Base-by-base conservation (phyloP, 1,140 invertebrate genomes). In the Ostrea edulis region DNA sequence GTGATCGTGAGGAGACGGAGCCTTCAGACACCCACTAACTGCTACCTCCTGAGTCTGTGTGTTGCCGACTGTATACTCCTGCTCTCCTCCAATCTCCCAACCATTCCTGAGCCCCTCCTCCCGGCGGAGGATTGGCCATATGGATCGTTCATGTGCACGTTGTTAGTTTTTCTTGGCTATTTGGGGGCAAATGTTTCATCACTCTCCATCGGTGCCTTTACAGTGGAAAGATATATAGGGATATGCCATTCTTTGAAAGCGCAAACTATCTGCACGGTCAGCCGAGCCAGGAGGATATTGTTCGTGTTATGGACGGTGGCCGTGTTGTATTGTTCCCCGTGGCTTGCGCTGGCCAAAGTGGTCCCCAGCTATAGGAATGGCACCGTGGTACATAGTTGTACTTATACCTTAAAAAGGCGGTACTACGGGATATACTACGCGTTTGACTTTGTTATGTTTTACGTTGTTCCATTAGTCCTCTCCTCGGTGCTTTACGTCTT, bases 191-290 rank as follows among this genome's bases (percentile, higher is more conserved):
- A 97, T 93, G 98, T 98, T 0, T 98, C 98, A 0, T 97, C 99
- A 0, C 95, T 99, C 62, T 98, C 97, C 14, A 98, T 98, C 77
- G 97, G 97, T 0, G 97, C 97, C 0, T 99, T 99, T 94, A 99
- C 98, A 0, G 96, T 98, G 11, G 98, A 99, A 94, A 95, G 98
- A 86, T 99, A 98, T 94, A 96, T 99, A 35, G 98, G 98, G 17
- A 98, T 99, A 90, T 98, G 98, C 94, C 97, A 98, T 93, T 98
- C 98, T 0, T 97, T 99, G 91, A 95, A 97, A 90, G 97, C 97
- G 0, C 97, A 98, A 92, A 98, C 96, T 96, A 1, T 96, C 14
- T 96, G 96, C 92, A 96, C 96, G 7, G 95, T 96, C 14, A 92
- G 93, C 77, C 89, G 96, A 22, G 96, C 96, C 82, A 96, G 96